Conservation (phyloP, 2,113 vertebrate genomes). For the Malurus cyaneus region DNA sequence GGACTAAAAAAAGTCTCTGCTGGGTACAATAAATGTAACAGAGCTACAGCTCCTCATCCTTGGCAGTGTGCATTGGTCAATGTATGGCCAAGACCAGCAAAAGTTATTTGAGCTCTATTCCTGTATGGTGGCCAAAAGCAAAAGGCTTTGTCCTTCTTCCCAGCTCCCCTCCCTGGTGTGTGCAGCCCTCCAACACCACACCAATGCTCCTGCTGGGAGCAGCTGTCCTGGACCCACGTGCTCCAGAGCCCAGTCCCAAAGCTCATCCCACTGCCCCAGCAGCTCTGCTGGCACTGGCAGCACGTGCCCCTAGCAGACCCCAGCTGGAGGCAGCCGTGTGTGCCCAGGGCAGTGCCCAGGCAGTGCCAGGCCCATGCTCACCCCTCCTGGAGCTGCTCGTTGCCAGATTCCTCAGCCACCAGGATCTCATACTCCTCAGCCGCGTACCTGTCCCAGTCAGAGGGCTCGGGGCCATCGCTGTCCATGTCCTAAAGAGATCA, state of each 20-base stretch:
- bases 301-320: neutral
- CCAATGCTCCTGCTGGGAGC: neutral
- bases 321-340: neutral
- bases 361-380: conserved; percentile 51
- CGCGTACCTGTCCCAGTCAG: conserved; percentile 97
- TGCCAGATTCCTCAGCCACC: conserved; percentile 95
- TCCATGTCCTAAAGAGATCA: conserved; percentile 83
- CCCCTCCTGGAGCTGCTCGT: conserved; percentile 93
- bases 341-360: neutral
- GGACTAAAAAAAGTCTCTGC: neutral
- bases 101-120: neutral
- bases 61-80: neutral
- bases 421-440: conserved; percentile 97
- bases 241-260: neutral
- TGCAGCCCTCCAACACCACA: neutral
- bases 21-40: neutral
- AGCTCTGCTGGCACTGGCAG: neutral
- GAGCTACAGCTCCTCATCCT: neutral
- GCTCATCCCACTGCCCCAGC: neutral
- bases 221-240: neutral
- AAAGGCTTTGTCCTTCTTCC: neutral
- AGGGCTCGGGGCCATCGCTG: conserved; percentile 91
- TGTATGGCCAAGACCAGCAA: neutral
- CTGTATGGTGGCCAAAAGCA: neutral
- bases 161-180: neutral